These are phyloP conservation scores for Acanthosepion lycidas DNA, from an alignment of 2,888 invertebrate genomes.

Conservation along the genomic window DNA sequence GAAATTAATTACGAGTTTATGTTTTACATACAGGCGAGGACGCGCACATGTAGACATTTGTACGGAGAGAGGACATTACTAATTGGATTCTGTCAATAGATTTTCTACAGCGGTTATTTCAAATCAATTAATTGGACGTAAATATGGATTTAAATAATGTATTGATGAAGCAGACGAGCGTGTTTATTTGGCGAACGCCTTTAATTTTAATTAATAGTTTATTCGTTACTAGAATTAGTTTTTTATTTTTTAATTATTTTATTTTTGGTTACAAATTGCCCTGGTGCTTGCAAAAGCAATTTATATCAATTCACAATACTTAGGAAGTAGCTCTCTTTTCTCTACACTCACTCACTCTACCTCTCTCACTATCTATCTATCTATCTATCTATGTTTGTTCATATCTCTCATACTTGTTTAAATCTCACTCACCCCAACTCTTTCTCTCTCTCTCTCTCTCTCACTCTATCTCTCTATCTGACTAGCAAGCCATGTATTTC, in stretches of 20 bases:
- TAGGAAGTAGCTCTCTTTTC: no score
- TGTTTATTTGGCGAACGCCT: not conserved
- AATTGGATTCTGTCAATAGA: not conserved
- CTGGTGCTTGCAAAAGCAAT: no score
- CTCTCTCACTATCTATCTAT: no score
- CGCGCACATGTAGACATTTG: not conserved
- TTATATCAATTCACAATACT: no score
- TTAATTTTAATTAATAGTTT: constrained; percentile 8
- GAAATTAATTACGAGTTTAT: not conserved
- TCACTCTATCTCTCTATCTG: no score
- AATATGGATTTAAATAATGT: not conserved
- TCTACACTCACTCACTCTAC: no score
- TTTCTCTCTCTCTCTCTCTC: not conserved
- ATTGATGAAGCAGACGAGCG: not conserved
- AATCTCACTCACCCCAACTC: no score
- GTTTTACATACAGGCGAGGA: not conserved
- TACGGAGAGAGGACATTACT: not conserved
- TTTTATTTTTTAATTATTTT: no score
- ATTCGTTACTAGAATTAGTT: not conserved
- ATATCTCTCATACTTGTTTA: no score
- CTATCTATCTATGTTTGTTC: no score
- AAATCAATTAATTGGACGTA: not conserved
- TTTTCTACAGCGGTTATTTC: not conserved
- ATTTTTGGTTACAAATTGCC: no score
- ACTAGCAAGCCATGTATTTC: no score